Evolutionary conservation across 2,113 vertebrate genomes (phyloP), one percentile per base, ranked within the genome.

Genomic region (Eptatretus burgeri): DNA sequence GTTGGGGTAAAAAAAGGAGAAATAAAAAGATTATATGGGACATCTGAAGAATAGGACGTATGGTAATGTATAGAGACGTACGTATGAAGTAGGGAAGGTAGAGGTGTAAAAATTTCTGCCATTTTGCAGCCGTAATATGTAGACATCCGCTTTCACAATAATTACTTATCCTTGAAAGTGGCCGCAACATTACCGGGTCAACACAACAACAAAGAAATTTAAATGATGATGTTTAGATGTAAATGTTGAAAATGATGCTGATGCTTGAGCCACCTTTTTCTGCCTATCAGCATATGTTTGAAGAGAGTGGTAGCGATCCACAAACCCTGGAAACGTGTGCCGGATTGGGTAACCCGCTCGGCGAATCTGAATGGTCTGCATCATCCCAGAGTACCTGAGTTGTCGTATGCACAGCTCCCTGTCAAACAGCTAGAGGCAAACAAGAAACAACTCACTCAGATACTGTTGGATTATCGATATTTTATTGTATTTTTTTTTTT

Each of bases 291-390:
- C 50, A 20, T 66, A 51, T 1, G 77, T 73, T 69, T 84, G 76
- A 12, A 96, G 76, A 50, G 78, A 70, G 1, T 74, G 68, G 70
- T 88, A 96, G 51, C 86, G 77, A 1, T 75, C 74, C 1, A 83
- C 73, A 67, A 96, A 98, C 65, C 89, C 83, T 1, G 74, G 66
- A 52, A 93, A 96, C 1, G 71, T 80, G 74, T 89, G 86, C 49
- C 89, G 83, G 9, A 96, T 70, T 0, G 89, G 85, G 69, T 81
- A 96, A 5, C 91, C 91, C 1, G 83, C 72, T 68, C 82, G 85
- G 63, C 91, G 77, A 74, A 98, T 91, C 52, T 66, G 73, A 67
- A 96, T 85, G 1, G 91, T 98, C 75, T 98, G 86, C 83, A 91
- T 80, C 85, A 94, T 91, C 19, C 89, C 88, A 0, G 85, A 94